A percentile compares a stretch with the other conserved stretches of the same genome.
These are phyloP conservation scores for sheep (Ovis aries) DNA, from an alignment of 2,113 vertebrate genomes.

Conservation along the genomic window ARS-UI_Ramb_v3.0 NC_056065.1:5069501-5070000, in stretches of 20 bases:
- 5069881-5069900: neutral
- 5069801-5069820: neutral
- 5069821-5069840: neutral
- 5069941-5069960: neutral
- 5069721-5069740: neutral
- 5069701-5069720: neutral
- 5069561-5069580: neutral
- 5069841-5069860: neutral
- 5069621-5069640: neutral
- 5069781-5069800: neutral
- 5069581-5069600: neutral
- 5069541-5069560: neutral
- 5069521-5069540: neutral
- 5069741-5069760: neutral
- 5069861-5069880: neutral
- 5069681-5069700: neutral
- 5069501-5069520: neutral
- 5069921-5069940: neutral
- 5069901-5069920: neutral
- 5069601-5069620: neutral
- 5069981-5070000: neutral
- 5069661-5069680: neutral
- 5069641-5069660: neutral
- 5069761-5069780: neutral
- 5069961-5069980: neutral